Conservation (phyloP, 1,140 invertebrate genomes). For the Theocolax elegans region DNA sequence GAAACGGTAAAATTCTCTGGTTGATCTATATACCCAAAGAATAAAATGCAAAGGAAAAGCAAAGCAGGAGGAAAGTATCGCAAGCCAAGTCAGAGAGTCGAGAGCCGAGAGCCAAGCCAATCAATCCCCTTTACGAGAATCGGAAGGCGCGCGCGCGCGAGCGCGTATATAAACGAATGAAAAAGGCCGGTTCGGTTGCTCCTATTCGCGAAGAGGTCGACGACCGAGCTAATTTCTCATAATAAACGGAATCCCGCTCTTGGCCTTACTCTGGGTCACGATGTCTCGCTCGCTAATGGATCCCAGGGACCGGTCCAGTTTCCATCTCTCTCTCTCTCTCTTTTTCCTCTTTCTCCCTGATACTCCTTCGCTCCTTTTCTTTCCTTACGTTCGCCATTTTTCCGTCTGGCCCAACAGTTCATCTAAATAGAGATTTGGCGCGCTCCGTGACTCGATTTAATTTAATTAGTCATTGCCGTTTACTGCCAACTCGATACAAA, state of each 20-base stretch:
- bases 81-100: too few species aligned
- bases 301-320: conserved; percentile 3
- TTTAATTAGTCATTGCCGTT: conserved; percentile 16
- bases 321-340: neutral
- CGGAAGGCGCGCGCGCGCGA: too few species aligned
- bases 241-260: conserved; percentile 37
- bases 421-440: conserved; percentile 16
- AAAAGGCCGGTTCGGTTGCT: neutral
- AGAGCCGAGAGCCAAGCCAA: too few species aligned
- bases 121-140: too few species aligned
- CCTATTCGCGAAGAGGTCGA: neutral
- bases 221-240: conserved; percentile 36
- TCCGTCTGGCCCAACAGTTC: neutral
- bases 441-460: neutral
- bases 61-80: too few species aligned
- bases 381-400: conserved; percentile 4
- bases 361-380: neutral
- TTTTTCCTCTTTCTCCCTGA: neutral
- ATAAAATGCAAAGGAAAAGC: too few species aligned
- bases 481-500: neutral
- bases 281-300: conserved; percentile 39
- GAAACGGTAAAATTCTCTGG: too few species aligned
- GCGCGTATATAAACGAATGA: too few species aligned
- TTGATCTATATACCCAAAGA: too few species aligned
- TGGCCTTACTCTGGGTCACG: conserved; percentile 39